Base-by-base conservation (phyloP, 2,888 invertebrate genomes). In the Diarsia rubi region DNA sequence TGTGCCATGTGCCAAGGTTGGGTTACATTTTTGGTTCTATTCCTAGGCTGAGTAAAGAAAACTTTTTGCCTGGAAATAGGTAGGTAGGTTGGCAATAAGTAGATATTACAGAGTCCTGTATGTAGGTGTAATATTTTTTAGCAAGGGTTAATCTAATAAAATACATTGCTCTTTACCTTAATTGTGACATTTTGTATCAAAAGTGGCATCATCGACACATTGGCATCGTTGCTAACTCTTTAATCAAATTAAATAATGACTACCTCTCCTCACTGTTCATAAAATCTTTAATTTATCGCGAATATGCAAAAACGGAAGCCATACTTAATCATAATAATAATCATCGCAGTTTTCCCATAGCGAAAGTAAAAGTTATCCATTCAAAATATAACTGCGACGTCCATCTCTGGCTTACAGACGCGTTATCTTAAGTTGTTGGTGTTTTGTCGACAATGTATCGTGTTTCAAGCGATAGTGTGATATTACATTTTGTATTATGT, bases 291-390 rank as follows among this genome's bases (percentile, higher is more conserved):
- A 75, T 76, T 47, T n/a, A 57, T 45, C 4, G 21, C 37, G 14
- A 44, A 31, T 65, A 65, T 31, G 37, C 24, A 70, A 73, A 69
- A 72, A 65, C 69, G 59, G 65, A 84, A 70, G 31, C 52, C 24
- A 54, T 37, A 44, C 44, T 64, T 47, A 66, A 21, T 37, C 52
- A 69, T 71, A 78, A 75, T 73, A 82, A 85, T 83, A 81, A 77
- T 64, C 69, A 75, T 68, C 67, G 68, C 73, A 60, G 59, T 68
- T 74, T 83, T 88, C 88, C 74, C 87, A 86, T 70, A 59, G 68
- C 71, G 75, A 86, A 87, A 87, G 88, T 87, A 80, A 81, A 86
- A 86, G 79, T 73, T 52, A 57, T 42, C 16, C 69, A 74, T 73
- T 75, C 37, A 75, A 71, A 75, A 67, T 71, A 24, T 67, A 21